phyloP scores from a whole-genome alignment of 2,113 vertebrate genomes.

The Mobula hypostoma region DNA sequence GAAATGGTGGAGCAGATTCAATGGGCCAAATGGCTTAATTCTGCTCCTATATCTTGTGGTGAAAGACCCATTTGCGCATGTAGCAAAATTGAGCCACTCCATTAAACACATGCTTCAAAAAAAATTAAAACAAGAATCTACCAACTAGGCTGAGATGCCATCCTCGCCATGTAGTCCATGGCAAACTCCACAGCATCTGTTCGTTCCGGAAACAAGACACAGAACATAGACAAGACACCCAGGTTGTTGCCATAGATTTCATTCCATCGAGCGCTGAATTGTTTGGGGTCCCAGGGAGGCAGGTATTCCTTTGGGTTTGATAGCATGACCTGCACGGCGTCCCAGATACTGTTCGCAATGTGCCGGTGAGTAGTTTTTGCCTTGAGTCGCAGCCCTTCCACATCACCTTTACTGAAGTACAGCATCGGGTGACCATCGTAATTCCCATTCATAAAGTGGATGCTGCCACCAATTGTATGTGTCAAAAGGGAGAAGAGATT shows the following conservation, averaged over 20 bases:
- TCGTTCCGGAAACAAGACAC: constrained; percentile 84
- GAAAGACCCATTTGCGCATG: too few species aligned
- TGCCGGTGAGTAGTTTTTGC: constrained; percentile 67
- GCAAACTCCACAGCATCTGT: constrained; percentile 77
- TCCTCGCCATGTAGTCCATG: constrained; percentile 97
- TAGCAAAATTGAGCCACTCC: constrained; percentile 28
- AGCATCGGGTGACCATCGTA: constrained; percentile 92
- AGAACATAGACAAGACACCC: constrained; percentile 88
- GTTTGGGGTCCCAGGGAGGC: constrained; percentile 83
- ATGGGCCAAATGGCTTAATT: too few species aligned
- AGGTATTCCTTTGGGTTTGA: constrained; percentile 80
- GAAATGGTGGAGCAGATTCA: too few species aligned
- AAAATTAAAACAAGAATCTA: constrained; percentile 73
- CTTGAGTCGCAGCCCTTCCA: constrained; percentile 66
- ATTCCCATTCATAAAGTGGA: constrained; percentile 83
- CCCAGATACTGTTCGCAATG: constrained; percentile 65
- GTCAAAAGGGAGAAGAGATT: constrained; percentile 59
- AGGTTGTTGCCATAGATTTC: constrained; percentile 97
- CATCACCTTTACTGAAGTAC: constrained; percentile 73
- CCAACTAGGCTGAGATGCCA: constrained; percentile 99
- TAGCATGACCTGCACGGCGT: constrained; percentile 83
- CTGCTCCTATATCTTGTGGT: too few species aligned
- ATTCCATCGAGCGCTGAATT: constrained; percentile 91
- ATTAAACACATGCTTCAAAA: constrained; percentile 50
- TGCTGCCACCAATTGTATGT: constrained; percentile 53